Evolutionary conservation across 30 jellyfish, hydroid and myxozoan genomes (phyloP).

Genomic region (Hydra vulgaris): DNA sequence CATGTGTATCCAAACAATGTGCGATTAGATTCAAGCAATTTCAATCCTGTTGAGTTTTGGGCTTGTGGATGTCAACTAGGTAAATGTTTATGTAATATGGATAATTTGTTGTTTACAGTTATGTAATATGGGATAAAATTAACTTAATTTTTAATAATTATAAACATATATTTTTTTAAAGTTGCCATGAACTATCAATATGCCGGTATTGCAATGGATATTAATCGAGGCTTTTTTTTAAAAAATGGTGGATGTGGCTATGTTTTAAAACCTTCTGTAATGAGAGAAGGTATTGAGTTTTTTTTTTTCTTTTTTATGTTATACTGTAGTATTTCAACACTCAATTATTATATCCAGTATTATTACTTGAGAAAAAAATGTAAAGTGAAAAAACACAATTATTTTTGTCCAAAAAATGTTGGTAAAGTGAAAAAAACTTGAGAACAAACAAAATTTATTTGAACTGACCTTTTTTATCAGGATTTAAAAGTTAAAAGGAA

Average conservation of each 20-base stretch:
- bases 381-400: too few species aligned
- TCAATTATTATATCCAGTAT: not conserved
- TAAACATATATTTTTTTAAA: not conserved
- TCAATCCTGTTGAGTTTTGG: constrained; percentile 96
- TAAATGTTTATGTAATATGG: constrained; percentile 22
- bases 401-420: too few species aligned
- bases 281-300: constrained; percentile 79
- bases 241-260: constrained; percentile 92
- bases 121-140: too few species aligned
- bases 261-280: constrained; percentile 79
- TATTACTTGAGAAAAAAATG: too few species aligned
- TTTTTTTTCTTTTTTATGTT: not conserved
- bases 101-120: not conserved
- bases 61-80: constrained; percentile 95
- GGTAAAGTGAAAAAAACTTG: too few species aligned
- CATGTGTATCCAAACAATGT: constrained; percentile 79
- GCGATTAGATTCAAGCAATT: constrained; percentile 94
- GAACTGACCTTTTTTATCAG: too few species aligned
- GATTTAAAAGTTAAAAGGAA: too few species aligned
- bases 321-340: not conserved
- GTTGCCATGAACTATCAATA: constrained; percentile 91
- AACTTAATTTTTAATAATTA: too few species aligned
- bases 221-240: constrained; percentile 78
- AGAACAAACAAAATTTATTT: too few species aligned
- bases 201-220: constrained; percentile 82